These are phyloP conservation scores for Corapipo altera DNA, from an alignment of 2,113 vertebrate genomes.

Conservation along the genomic window DNA sequence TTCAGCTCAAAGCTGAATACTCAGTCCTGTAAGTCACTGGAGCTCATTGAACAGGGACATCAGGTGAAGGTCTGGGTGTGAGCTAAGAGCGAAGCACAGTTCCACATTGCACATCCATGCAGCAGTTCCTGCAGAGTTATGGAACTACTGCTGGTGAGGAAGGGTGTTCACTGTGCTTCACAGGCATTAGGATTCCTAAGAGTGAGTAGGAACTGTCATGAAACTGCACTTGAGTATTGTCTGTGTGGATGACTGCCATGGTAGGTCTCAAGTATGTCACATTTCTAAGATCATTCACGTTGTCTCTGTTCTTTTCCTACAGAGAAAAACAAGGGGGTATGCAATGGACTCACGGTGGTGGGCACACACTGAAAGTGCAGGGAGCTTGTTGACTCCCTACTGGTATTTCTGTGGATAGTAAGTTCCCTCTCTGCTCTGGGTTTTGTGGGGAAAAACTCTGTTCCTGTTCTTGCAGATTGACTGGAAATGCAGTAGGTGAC, in stretches of 20 bases:
- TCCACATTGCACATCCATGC: background rate
- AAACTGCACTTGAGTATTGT: background rate
- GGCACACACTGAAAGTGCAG: background rate
- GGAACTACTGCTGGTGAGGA: background rate
- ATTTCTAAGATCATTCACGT: background rate
- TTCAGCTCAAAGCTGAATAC: background rate
- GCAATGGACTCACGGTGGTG: fast-evolving
- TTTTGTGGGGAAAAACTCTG: background rate
- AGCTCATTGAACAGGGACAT: background rate
- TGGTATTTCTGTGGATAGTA: background rate
- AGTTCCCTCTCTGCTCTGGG: background rate
- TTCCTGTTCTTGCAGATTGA: background rate
- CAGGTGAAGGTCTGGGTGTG: background rate
- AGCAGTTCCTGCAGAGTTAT: background rate
- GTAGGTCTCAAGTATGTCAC: background rate
- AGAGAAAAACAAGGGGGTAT: background rate
- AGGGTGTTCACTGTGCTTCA: background rate
- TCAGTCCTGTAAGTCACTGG: background rate
- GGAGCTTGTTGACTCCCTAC: background rate
- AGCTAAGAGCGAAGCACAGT: background rate
- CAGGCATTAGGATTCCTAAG: background rate
- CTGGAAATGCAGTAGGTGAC: background rate
- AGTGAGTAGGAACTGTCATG: background rate
- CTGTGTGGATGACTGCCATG: background rate
- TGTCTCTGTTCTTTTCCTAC: background rate